These are phyloP conservation scores for Alviniconcha marisindica DNA, from an alignment of 1,140 invertebrate genomes.

Conservation along the genomic window DNA sequence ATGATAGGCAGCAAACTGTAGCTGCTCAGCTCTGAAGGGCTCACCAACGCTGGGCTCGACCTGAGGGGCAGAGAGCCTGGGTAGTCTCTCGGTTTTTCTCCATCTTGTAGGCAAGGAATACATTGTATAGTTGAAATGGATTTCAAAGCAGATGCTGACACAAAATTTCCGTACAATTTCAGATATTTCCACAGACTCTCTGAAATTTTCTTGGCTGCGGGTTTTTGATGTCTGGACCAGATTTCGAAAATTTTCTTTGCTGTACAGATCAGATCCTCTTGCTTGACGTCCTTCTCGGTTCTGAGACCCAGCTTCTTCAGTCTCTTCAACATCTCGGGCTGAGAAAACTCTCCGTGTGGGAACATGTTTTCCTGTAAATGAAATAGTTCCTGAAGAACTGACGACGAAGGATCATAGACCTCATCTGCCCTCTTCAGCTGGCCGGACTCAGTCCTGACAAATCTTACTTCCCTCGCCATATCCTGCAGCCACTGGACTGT, in stretches of 20 bases:
- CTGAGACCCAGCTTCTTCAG: constrained; percentile 36
- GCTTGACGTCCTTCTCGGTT: constrained; percentile 27
- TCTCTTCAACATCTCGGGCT: constrained; percentile 11
- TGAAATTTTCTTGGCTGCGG: constrained; percentile 16
- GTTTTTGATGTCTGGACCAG: not conserved
- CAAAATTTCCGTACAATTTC: not conserved
- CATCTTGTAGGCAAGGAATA: constrained; percentile 30
- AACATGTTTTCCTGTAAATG: constrained; percentile 38
- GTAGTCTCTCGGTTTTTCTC: constrained; percentile 15
- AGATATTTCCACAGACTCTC: constrained; percentile 17
- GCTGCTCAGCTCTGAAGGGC: constrained; percentile 3
- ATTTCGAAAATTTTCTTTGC: constrained; percentile 27
- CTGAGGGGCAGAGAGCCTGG: constrained; percentile 17
- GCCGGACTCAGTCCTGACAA: constrained; percentile 27
- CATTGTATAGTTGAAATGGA: not conserved
- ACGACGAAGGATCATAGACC: constrained; percentile 35
- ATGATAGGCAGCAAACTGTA: not conserved
- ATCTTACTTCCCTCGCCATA: constrained; percentile 7
- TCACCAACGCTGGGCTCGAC: constrained; percentile 9
- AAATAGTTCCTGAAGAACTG: constrained; percentile 36
- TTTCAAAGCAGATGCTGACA: not conserved
- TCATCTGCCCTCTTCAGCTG: constrained; percentile 8
- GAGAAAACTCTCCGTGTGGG: constrained; percentile 32
- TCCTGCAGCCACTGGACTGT: not conserved
- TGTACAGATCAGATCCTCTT: constrained; percentile 30